phyloP scores from a whole-genome alignment of 2,888 invertebrate genomes.

The Conomelus anceps region DNA sequence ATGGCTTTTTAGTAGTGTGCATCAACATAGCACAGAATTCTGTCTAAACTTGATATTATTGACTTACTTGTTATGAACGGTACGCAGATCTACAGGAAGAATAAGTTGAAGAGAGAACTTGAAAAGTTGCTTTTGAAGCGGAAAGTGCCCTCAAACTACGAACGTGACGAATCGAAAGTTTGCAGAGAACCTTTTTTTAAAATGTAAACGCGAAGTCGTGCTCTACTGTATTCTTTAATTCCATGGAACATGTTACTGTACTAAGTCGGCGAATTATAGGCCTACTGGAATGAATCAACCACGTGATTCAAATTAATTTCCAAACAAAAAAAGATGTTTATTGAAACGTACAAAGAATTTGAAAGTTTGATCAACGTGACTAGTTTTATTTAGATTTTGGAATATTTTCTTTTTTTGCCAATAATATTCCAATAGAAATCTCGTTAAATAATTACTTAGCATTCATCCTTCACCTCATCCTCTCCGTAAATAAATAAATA shows the following conservation, averaged over 20 bases:
- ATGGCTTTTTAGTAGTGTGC: no score
- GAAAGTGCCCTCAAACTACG: background rate
- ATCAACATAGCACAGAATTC: no score
- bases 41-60: background rate
- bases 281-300: background rate
- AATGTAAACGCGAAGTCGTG: background rate
- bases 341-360: background rate
- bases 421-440: no score
- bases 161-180: background rate
- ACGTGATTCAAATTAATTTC: background rate
- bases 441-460: no score
- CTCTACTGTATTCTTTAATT: background rate
- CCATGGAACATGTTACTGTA: background rate
- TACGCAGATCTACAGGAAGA: no score
- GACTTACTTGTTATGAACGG: background rate
- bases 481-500: no score
- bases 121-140: background rate
- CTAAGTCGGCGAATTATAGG: no score
- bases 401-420: no score
- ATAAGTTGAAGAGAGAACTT: background rate
- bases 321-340: background rate
- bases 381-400: background rate
- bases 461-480: no score
- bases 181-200: background rate
- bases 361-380: background rate